phyloP scores from a whole-genome alignment of 2,113 vertebrate species.

The Hyla sarda region DNA sequence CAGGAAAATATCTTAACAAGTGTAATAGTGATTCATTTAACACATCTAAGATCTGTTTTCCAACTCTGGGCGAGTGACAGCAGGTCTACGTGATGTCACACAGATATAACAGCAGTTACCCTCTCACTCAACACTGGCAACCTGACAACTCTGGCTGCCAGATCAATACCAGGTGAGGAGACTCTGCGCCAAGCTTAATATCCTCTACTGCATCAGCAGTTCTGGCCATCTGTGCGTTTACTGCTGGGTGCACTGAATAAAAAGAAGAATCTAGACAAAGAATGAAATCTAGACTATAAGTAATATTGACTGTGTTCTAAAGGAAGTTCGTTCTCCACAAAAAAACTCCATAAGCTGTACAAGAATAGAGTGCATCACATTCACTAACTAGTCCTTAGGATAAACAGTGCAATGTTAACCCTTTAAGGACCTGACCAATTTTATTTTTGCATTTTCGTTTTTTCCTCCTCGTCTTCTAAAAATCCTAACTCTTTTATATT shows the following conservation, averaged over 20 bases:
- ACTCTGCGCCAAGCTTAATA: slow-evolving; percentile 34
- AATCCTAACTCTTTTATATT: too few species aligned
- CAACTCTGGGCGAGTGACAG: slow-evolving; percentile 24
- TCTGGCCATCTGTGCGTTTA: slow-evolving; percentile 39
- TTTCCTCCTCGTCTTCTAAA: too few species aligned
- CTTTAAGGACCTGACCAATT: too few species aligned
- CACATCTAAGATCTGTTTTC: not conserved
- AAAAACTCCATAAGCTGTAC: not conserved
- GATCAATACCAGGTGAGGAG: slow-evolving; percentile 32
- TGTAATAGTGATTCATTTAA: slow-evolving; percentile 14
- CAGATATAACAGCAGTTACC: slow-evolving; percentile 25
- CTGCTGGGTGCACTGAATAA: not conserved
- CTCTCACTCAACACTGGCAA: slow-evolving; percentile 6
- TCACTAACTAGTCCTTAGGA: not conserved
- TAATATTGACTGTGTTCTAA: not conserved
- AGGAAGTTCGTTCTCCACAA: not conserved
- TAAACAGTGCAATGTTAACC: not conserved
- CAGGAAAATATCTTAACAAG: not conserved
- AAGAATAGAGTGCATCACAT: not conserved
- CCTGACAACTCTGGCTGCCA: not conserved
- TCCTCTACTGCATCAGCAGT: not conserved
- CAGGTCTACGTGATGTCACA: slow-evolving; percentile 37
- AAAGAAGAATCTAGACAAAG: too few species aligned
- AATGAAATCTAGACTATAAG: not conserved
- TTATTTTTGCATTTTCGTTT: too few species aligned